Base-by-base conservation (phyloP, 2,113 vertebrate species). In the Hystrix cristata region DNA sequence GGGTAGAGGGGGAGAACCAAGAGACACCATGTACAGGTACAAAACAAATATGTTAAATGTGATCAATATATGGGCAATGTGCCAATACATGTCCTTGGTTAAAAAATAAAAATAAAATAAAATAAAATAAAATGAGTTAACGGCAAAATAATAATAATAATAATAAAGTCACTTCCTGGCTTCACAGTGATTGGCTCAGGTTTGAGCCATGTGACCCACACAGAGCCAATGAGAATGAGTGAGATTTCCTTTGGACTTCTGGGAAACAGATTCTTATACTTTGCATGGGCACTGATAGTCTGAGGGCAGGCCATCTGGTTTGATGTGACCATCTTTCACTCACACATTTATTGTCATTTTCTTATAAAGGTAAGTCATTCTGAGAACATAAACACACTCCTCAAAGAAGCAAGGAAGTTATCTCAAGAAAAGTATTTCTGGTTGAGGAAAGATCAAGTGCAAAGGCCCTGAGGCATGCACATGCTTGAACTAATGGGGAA, bases 251-350 rank as follows among this genome's bases (percentile, higher is more conserved):
- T 12, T 5, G 48, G 27, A 4, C 72, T 43, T 67, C 53, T 29
- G 1, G 12, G 7, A 7, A 1, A 23, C 7, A 57, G 67, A 48
- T 19, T 3, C 48, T 86, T 8, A 2, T 9, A 0, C 16, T 51
- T 57, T 16, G 23, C 4, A 16, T 4, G 1, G 8, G 21, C 38
- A 16, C 57, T 21, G 19, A 34, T 13, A 1, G 43, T 51, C 59
- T 29, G 16, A 78, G 43, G 7, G 14, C 18, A 10, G 27, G 11
- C 19, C 34, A 25, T 29, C 43, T 8, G 14, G 43, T 7, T 25
- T 29, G 13, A 2, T 51, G 15, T 7, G 0, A 8, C 46, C 7
- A 6, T 14, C 34, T 55, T 9, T 53, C 59, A 16, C 8, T 18
- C 51, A 38, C 23, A 38, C 14, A 3, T 21, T 55, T 38, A 10